Base-by-base conservation (phyloP, 2,113 vertebrate species). In the Engystomops pustulosus region DNA sequence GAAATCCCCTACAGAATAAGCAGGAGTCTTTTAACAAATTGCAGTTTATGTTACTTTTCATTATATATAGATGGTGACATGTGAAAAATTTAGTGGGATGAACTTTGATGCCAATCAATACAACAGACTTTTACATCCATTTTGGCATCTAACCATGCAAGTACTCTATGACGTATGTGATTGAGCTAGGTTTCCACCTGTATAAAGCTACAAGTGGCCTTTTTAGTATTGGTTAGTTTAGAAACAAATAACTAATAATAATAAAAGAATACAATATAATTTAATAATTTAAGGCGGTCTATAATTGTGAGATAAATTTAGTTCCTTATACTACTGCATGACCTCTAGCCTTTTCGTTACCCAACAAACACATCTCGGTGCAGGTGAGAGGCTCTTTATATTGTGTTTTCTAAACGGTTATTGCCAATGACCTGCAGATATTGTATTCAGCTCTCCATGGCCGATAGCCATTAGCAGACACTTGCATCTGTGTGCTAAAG, bases 361-460 rank as follows among this genome's bases (percentile, higher is more conserved):
- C 10, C 41, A 44, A 47, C 6, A 45, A 27, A 18, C 25, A 18
- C 20, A 27, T 34, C 34, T 38, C 30, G 9, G 72, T 15, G 25
- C 8, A 51, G 34, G 47, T 11, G 18, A 76, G 72, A 76, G 72
- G 72, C 72, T 47, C 14, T 47, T 75, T 75, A 47, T 9, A 27
- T 32, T 18, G 45, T 47, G 71, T 7, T 1, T 25, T 34, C 47
- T n/a, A 30, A 76, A 10, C 47, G n/a, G 72, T 51, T 76, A 27
- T 51, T 51, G 34, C 51, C 27, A 90, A 92, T 93, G 91, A 90
- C 91, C 81, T 82, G 91, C 85, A 89, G 89, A 89, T 88, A 86
- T 91, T 85, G 87, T 89, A 90, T 88, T 79, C 86, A 86, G 87
- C 89, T 75, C 87, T 77, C 75, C 45, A 30, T 60, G 27, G 15